Base-by-base conservation (phyloP, 2,113 vertebrate species). In the Bungarus multicinctus region DNA sequence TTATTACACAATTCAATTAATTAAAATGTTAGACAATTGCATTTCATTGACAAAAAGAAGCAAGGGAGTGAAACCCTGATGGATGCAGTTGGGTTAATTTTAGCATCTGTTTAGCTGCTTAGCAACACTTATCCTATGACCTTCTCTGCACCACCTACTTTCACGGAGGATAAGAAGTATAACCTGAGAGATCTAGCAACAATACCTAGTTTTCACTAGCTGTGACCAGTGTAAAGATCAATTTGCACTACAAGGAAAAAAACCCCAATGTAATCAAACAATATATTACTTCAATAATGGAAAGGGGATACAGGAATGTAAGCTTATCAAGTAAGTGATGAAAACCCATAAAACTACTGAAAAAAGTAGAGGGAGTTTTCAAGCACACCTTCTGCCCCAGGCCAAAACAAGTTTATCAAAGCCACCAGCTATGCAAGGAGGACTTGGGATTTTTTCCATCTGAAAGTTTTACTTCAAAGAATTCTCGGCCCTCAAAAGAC, bases 91-190 rank as follows among this genome's bases (percentile, higher is more conserved):
- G 64, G 95, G 98, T 98, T 98, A 98, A 98, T 98, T 98, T 98
- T 98, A 98, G 98, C 98, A 98, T 98, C 97, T 98, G 97, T 98
- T 98, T 98, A 98, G 98, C 98, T 98, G 98, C 98, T 98, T 98
- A 98, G 98, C 98, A 98, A 98, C 98, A 97, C 98, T 98, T 98
- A 98, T 98, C 98, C 98, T 98, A 97, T 98, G 98, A 98, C 98
- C 98, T 98, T 98, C 97, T 97, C 97, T 97, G 97, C 97, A 98
- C 97, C 97, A 98, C 97, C 98, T 98, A 98, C 97, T 98, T 98
- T 98, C 97, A 96, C 97, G 97, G 97, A 97, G 98, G 97, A 98
- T 98, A 97, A 97, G 97, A 97, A 98, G 97, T 93, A 97, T 95
- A 97, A 98, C 97, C 97, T 97, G 97, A 97, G 96, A 96, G 96